Percentiles rank a stretch among this genome's conserved stretches.
These are phyloP conservation scores for Threskiornis aethiopicus DNA, from an alignment of 2,797 vertebrate genomes.

Conservation along the genomic window DNA sequence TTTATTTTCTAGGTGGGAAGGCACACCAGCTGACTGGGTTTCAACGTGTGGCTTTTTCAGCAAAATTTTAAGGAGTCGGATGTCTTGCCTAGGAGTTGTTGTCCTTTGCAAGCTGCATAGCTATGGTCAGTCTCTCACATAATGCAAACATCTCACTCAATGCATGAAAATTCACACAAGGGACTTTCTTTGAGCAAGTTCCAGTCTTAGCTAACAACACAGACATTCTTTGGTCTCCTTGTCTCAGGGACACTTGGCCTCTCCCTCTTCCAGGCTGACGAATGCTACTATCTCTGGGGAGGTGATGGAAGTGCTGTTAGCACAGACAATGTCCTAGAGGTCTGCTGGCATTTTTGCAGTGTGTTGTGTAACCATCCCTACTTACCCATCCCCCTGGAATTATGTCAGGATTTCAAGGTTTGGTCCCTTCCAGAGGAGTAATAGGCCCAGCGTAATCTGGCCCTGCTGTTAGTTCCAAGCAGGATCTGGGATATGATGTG, in stretches of 20 bases:
- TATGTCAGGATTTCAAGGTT: background rate
- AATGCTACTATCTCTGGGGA: background rate
- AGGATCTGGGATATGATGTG: background rate
- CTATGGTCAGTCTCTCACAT: background rate
- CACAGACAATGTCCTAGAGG: background rate
- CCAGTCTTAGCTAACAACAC: background rate
- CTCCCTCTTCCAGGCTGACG: background rate
- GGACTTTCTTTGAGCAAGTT: background rate
- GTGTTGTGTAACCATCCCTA: background rate
- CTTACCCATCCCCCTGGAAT: background rate
- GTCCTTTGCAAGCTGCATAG: background rate
- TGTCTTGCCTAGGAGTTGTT: background rate
- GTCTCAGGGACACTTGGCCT: background rate
- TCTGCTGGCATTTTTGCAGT: background rate
- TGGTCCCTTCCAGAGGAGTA: background rate
- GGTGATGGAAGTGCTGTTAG: background rate
- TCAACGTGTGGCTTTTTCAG: constrained; percentile 28
- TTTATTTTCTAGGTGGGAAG: constrained; percentile 62
- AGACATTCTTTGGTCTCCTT: background rate
- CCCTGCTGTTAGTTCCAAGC: background rate
- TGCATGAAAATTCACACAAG: background rate
- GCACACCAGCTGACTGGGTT: constrained; percentile 17
- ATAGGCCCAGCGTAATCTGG: background rate
- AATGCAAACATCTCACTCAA: background rate
- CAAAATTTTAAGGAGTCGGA: constrained; percentile 36